Conservation (phyloP, 1,140 invertebrate genomes). For the Zaprionus ornatus region DNA sequence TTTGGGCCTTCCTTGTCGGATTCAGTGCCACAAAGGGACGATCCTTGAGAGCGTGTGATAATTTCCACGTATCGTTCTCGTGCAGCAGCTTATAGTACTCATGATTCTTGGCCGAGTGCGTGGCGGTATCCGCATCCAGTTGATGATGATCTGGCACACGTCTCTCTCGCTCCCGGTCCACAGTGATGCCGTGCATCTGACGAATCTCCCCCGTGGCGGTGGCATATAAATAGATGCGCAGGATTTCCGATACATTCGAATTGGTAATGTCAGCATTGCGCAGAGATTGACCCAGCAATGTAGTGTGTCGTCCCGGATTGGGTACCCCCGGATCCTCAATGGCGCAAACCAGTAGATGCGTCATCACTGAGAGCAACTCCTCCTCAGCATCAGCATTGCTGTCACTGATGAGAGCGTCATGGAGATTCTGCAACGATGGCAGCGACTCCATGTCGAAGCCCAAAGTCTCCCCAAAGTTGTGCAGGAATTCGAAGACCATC, state of each 20-base stretch:
- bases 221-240: constrained; percentile 94
- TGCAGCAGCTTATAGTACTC: constrained; percentile 91
- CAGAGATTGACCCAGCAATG: constrained; percentile 94
- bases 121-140: constrained; percentile 86
- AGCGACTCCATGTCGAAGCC: constrained; percentile 96
- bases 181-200: constrained; percentile 89
- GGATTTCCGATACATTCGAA: constrained; percentile 95
- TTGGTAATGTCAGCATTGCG: constrained; percentile 96
- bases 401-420: constrained; percentile 92
- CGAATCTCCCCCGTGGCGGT: constrained; percentile 94
- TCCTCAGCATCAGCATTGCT: constrained; percentile 90
- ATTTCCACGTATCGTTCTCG: constrained; percentile 89
- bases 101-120: constrained; percentile 88
- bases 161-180: constrained; percentile 91
- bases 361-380: constrained; percentile 94
- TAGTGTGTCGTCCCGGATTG: constrained; percentile 93
- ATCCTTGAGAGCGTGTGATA: constrained; percentile 89
- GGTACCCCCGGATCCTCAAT: constrained; percentile 98
- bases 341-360: constrained; percentile 94
- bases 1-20: constrained; percentile 93
- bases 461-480: constrained; percentile 97
- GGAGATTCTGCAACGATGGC: constrained; percentile 93
- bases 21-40: constrained; percentile 94
- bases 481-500: constrained; percentile 97
- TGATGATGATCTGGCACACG: constrained; percentile 92